phyloP scores from a whole-genome alignment of 2,888 invertebrate genomes.

The Capitulum mitella region DNA sequence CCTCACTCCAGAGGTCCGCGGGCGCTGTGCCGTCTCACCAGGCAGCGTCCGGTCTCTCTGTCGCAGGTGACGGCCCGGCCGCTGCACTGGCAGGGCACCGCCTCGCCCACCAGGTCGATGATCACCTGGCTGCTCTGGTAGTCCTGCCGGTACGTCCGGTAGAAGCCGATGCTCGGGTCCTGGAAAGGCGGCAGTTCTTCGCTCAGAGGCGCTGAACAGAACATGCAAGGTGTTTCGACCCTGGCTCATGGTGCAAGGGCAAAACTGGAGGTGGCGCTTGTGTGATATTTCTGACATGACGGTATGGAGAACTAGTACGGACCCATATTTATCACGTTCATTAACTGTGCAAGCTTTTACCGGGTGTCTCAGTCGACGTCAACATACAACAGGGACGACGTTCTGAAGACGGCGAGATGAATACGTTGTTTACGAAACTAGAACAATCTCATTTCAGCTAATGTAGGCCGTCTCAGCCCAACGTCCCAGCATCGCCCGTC shows the following conservation, averaged over 20 bases:
- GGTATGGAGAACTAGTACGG: no score
- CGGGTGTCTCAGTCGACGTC: neutral
- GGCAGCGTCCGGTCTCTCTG: slow-evolving; percentile 72
- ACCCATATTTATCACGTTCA: neutral
- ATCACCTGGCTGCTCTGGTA: slow-evolving; percentile 62
- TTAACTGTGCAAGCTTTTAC: neutral
- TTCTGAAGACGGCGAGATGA: no score
- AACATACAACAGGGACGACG: no score
- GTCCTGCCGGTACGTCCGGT: slow-evolving; percentile 53
- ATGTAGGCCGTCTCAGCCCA: no score
- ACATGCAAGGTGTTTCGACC: no score
- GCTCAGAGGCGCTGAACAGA: no score
- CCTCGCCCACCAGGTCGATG: slow-evolving; percentile 70
- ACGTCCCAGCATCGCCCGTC: no score
- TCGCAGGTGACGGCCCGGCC: slow-evolving; percentile 69
- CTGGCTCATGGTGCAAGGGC: no score
- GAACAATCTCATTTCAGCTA: no score
- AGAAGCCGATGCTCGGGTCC: slow-evolving; percentile 58
- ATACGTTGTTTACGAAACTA: no score
- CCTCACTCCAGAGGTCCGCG: no score
- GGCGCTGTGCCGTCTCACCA: slow-evolving; percentile 1
- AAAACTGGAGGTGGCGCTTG: neutral
- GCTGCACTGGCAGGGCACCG: slow-evolving; percentile 72
- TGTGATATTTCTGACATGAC: neutral
- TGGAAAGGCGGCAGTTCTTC: slow-evolving; percentile 36